phyloP scores from a whole-genome alignment of 1,140 invertebrate genomes.

The Propsilocerus akamusi region DNA sequence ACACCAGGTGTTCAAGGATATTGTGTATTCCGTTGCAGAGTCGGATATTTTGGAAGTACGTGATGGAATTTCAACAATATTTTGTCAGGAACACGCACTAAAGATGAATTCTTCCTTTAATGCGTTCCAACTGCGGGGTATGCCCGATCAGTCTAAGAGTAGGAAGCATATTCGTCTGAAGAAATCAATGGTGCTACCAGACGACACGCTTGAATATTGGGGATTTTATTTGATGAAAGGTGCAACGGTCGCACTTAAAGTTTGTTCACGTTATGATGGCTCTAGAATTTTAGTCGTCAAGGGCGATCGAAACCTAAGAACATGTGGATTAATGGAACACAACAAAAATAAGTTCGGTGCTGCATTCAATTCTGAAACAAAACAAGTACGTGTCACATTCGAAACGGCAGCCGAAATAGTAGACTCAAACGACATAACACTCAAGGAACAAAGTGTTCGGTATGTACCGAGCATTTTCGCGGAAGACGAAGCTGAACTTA shows the following conservation, averaged over 20 bases:
- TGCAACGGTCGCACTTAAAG: conserved; percentile 50
- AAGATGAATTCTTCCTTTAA: conserved; percentile 62
- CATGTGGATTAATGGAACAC: conserved; percentile 54
- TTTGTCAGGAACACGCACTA: conserved; percentile 56
- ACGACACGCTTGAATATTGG: conserved; percentile 77
- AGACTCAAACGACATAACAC: conserved; percentile 9
- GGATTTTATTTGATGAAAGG: conserved; percentile 67
- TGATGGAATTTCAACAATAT: conserved; percentile 56
- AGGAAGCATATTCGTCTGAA: conserved; percentile 56
- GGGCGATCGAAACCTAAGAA: conserved; percentile 51
- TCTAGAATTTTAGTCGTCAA: conserved; percentile 59
- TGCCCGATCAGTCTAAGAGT: conserved; percentile 43
- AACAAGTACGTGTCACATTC: conserved; percentile 46
- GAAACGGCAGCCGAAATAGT: conserved; percentile 32
- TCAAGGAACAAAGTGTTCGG: not conserved
- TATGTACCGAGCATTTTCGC: conserved; percentile 11
- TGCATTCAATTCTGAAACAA: conserved; percentile 34
- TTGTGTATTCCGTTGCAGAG: conserved; percentile 53
- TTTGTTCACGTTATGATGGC: conserved; percentile 60
- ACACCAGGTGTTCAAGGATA: conserved; percentile 50
- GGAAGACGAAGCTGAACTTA: conserved; percentile 8
- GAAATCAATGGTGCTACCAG: conserved; percentile 62
- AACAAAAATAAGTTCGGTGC: conserved; percentile 37
- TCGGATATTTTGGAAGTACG: conserved; percentile 62
- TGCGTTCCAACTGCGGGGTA: conserved; percentile 56